Evolutionary conservation across 2,888 invertebrate species (phyloP).

Genomic region (Drosophila prolongata): DNA sequence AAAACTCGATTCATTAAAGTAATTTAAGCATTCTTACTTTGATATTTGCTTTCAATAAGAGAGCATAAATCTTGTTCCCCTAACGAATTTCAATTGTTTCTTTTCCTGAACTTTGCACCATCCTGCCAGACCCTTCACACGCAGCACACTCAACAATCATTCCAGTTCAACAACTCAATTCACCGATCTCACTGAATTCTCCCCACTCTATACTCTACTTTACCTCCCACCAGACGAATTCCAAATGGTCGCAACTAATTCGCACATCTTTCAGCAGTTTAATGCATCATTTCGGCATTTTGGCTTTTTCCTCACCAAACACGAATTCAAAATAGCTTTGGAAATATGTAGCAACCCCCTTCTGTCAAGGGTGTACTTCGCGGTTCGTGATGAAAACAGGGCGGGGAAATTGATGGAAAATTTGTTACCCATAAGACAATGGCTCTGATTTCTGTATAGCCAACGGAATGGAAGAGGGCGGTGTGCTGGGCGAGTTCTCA

Average conservation of each 20-base stretch:
- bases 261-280: slow-evolving; percentile 56
- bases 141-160: slow-evolving; percentile 22
- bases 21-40: slow-evolving; percentile 1
- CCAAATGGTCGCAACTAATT: slow-evolving; percentile 47
- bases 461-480: slow-evolving; percentile 13
- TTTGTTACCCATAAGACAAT: slow-evolving; percentile 37
- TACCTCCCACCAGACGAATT: slow-evolving; percentile 14
- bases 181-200: slow-evolving; percentile 1
- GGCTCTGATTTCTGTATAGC: slow-evolving; percentile 33
- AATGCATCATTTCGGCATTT: slow-evolving; percentile 38
- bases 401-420: slow-evolving; percentile 35
- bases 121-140: slow-evolving; percentile 1
- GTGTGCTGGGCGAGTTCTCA: not conserved
- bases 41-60: not conserved
- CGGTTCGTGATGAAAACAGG: slow-evolving; percentile 9
- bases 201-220: not conserved
- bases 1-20: not conserved
- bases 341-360: slow-evolving; percentile 22
- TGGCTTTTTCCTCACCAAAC: slow-evolving; percentile 4
- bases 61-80: not conserved
- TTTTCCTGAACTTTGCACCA: slow-evolving; percentile 12
- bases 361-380: slow-evolving; percentile 20
- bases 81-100: not conserved
- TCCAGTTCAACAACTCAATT: slow-evolving; percentile 38
- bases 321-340: slow-evolving; percentile 19